Evolutionary conservation across 2,888 invertebrate species (phyloP), one percentile per base, ranked within the genome.

Genomic region (Parelbella ahira): DNA sequence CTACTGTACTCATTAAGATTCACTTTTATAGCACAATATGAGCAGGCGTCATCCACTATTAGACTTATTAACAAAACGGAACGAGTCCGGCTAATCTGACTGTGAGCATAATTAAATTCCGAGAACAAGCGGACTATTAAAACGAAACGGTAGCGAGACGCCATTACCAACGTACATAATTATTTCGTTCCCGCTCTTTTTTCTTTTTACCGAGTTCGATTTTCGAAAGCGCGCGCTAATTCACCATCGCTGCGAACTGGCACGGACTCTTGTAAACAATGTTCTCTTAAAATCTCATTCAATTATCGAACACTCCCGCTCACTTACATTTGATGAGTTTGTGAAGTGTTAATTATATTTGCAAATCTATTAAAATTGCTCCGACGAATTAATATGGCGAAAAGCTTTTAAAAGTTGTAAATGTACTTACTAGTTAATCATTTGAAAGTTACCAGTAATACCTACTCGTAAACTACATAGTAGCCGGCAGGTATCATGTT

Each of bases 101-200:
- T 72, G 71, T 65, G 72, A 60, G 66, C 71, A 69, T 86, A 84
- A 87, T 86, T 84, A 87, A 84, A 83, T 84, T 84, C 86, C 76
- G 77, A 74, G 84, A 86, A 86, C 83, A 81, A 84, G 83, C 79
- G 71, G 71, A 79, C 80, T 82, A 80, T 81, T 83, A 86, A 81
- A 82, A 72, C 78, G 77, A 79, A 84, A 86, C 86, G 79, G 86
- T 87, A 87, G 84, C 84, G 71, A 79, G 76, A 78, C 76, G 73
- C 78, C 83, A 87, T 86, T 84, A 83, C 79, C 70, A 84, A 84
- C 84, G 84, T 84, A 80, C 72, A 86, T 87, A 87, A 87, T 87
- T 86, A 86, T 87, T 87, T 87, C 79, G 84, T 86, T 84, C 81
- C 80, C 80, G 75, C 75, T 71, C 76, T 82, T 79, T 72, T 79